Conservation (phyloP, 2,888 invertebrate species). For the Lymantria monacha region DNA sequence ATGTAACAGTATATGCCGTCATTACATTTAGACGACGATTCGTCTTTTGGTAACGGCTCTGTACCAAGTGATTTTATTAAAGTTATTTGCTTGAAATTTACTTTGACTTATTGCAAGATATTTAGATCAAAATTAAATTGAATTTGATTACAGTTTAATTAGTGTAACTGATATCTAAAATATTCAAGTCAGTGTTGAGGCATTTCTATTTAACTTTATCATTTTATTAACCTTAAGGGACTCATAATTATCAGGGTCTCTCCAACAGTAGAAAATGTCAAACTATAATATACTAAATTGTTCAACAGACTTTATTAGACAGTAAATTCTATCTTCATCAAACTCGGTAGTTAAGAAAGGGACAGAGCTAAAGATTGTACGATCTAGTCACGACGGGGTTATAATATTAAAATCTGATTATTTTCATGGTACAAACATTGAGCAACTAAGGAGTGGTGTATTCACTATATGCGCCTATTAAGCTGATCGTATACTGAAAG, state of each 20-base stretch:
- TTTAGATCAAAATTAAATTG: no score
- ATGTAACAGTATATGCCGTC: no score
- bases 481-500: neutral
- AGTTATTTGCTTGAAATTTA: no score
- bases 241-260: neutral
- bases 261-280: neutral
- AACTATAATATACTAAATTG: neutral
- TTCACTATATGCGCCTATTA: conserved; percentile 18
- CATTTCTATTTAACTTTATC: no score
- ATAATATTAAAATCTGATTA: conserved; percentile 69
- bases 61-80: no score
- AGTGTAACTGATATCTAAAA: no score
- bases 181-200: no score
- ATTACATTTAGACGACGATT: no score
- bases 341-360: conserved; percentile 17
- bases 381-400: conserved; percentile 59
- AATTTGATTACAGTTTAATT: no score
- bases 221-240: no score
- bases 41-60: no score
- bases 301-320: neutral
- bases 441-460: conserved; percentile 58
- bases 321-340: neutral
- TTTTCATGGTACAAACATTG: conserved; percentile 57
- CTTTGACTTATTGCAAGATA: no score
- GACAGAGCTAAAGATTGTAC: conserved; percentile 27